phyloP scores from a whole-genome alignment of 2,888 invertebrate species.

The Syrphus vitripennis region DNA sequence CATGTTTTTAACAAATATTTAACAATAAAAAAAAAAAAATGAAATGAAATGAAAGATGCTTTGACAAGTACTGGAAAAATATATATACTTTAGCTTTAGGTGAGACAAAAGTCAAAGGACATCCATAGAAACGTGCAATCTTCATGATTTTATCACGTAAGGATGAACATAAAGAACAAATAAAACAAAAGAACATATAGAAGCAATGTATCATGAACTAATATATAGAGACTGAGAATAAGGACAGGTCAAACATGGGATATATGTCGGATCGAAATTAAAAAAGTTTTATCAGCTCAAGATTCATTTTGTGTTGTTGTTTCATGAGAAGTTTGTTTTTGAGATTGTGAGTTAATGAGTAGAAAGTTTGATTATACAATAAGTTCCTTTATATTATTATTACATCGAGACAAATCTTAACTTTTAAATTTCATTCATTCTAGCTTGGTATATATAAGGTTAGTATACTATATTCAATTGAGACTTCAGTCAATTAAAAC shows the following conservation, averaged over 20 bases:
- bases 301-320: not conserved
- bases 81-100: not conserved
- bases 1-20: constrained; percentile 31
- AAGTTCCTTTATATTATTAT: not conserved
- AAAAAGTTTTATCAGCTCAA: constrained; percentile 8
- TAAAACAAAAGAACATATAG: not conserved
- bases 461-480: too few relatives aligned
- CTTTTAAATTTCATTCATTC: not conserved
- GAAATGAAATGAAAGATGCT: too few relatives aligned
- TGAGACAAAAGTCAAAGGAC: constrained; percentile 10
- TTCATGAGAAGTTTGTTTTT: not conserved
- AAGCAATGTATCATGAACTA: constrained; percentile 6
- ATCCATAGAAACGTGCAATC: not conserved
- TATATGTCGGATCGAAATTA: not conserved
- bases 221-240: not conserved
- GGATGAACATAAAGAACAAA: not conserved
- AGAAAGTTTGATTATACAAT: not conserved
- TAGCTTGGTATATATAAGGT: too few relatives aligned
- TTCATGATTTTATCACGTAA: constrained; percentile 16
- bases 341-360: not conserved
- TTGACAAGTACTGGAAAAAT: constrained; percentile 3
- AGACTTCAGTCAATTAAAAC: too few relatives aligned
- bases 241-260: not conserved
- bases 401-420: not conserved
- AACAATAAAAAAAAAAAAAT: not conserved